phyloP scores from a whole-genome alignment of 2,888 invertebrate genomes.

The Xylocampa areola region DNA sequence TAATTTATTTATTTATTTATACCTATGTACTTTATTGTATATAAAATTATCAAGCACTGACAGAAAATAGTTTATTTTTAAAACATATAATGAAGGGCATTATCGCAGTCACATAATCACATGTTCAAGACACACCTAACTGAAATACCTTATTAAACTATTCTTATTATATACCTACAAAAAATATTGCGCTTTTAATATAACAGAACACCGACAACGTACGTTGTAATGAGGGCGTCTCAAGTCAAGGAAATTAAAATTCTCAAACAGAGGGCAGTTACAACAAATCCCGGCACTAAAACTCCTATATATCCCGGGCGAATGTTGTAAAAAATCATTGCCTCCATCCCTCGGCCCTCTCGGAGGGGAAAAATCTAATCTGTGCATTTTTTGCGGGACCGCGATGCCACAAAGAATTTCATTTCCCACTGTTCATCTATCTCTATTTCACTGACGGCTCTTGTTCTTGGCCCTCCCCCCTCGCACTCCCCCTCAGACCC shows the following conservation, averaged over 20 bases:
- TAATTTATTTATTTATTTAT: no score
- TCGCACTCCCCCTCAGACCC: conserved; percentile 65
- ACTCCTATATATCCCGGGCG: conserved; percentile 86
- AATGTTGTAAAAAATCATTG: conserved; percentile 90
- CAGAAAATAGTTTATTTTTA: no score
- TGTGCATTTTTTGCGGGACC: conserved; percentile 90
- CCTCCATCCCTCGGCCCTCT: conserved; percentile 87
- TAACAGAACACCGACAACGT: conserved; percentile 41
- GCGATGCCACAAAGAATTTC: conserved; percentile 91
- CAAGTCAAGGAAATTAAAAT: conserved; percentile 88
- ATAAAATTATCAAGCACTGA: no score
- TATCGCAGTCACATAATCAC: no score
- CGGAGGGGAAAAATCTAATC: conserved; percentile 90
- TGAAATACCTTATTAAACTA: conserved; percentile 29
- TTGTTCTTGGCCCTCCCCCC: conserved; percentile 85
- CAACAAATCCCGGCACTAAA: conserved; percentile 88
- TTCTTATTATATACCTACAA: conserved; percentile 14
- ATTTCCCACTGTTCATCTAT: conserved; percentile 91
- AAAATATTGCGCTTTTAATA: conserved; percentile 21
- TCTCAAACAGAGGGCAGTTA: conserved; percentile 87
- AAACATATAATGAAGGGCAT: no score
- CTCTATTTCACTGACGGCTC: conserved; percentile 90
- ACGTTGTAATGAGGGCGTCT: conserved; percentile 65
- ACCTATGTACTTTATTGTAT: no score
- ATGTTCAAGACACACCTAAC: no score